phyloP scores from a whole-genome alignment of 2,797 vertebrate genomes.

The Anguilla marmorata region DNA sequence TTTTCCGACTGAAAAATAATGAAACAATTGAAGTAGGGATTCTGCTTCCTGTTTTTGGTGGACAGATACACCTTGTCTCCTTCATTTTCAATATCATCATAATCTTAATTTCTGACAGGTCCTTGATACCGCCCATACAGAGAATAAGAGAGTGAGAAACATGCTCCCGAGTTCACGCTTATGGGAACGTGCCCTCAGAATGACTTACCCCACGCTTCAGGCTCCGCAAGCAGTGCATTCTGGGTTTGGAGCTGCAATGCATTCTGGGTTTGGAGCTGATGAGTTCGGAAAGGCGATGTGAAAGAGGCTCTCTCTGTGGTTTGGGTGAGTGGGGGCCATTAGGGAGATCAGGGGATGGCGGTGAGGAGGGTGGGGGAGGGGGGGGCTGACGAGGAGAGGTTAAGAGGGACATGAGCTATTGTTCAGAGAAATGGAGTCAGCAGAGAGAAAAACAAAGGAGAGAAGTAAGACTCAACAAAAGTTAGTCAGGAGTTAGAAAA shows the following conservation, averaged over 20 bases:
- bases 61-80: background rate
- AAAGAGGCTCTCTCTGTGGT: slow-evolving; percentile 99
- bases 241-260: slow-evolving; percentile 75
- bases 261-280: slow-evolving; percentile 99
- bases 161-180: slow-evolving; percentile 19
- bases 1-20: background rate
- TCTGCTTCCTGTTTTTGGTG: background rate
- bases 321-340: slow-evolving; percentile 99
- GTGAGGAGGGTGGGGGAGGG: slow-evolving; percentile 76
- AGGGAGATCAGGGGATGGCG: slow-evolving; percentile 98
- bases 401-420: slow-evolving; percentile 99
- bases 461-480: slow-evolving; percentile 70
- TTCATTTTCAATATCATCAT: background rate
- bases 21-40: background rate
- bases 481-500: slow-evolving; percentile 45
- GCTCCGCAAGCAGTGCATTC: slow-evolving; percentile 81
- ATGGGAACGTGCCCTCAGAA: slow-evolving; percentile 60
- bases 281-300: slow-evolving; percentile 99
- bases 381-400: slow-evolving; percentile 96
- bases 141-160: slow-evolving; percentile 39
- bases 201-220: slow-evolving; percentile 99
- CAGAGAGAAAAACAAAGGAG: slow-evolving; percentile 78
- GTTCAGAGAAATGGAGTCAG: slow-evolving; percentile 90
- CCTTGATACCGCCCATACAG: background rate
- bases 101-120: background rate